phyloP scores from a whole-genome alignment of 2,797 vertebrate genomes.

The Cetoscarus ocellatus region DNA sequence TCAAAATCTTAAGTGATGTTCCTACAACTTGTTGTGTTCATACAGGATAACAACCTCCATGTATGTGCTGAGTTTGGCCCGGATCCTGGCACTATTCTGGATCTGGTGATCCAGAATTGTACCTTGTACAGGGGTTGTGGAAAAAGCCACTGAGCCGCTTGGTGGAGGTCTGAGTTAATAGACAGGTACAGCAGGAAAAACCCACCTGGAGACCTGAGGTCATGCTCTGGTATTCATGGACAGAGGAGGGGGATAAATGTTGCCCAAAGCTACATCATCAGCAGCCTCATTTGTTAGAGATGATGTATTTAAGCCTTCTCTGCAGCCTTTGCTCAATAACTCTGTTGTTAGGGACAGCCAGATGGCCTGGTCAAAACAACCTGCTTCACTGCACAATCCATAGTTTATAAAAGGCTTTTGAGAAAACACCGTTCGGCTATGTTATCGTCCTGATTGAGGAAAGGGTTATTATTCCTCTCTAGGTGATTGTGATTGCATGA shows the following conservation, averaged over 20 bases:
- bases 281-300: not conserved
- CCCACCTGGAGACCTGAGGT: not conserved
- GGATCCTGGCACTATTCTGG: too few species aligned
- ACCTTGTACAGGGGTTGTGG: too few species aligned
- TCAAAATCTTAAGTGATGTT: too few species aligned
- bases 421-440: not conserved
- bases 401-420: not conserved
- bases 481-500: too few species aligned
- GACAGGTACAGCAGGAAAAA: constrained; percentile 7
- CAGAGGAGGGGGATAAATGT: not conserved
- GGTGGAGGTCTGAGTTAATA: not conserved
- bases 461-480: too few species aligned
- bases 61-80: too few species aligned
- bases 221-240: not conserved
- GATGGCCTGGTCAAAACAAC: constrained; percentile 19
- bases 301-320: constrained; percentile 1
- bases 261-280: not conserved
- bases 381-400: constrained; percentile 4
- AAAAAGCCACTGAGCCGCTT: too few species aligned
- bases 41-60: too few species aligned
- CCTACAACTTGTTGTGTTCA: too few species aligned
- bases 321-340: constrained; percentile 3
- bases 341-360: constrained; percentile 19
- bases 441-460: not conserved
- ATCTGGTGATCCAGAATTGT: too few species aligned